Conservation (phyloP, 2,113 vertebrate species). For the Austrofundulus limnaeus region DNA sequence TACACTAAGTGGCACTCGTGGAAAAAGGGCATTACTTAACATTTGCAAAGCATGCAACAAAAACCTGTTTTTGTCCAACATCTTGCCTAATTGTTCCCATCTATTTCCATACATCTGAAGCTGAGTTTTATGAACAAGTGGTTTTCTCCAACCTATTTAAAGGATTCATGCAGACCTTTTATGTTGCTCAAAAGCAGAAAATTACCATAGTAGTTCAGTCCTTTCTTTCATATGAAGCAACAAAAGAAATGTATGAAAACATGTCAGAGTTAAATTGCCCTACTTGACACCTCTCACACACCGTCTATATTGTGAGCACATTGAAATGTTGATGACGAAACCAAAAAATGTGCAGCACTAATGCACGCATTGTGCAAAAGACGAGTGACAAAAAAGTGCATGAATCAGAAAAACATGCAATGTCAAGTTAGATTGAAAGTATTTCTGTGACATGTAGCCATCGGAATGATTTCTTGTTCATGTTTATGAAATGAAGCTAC, state of each 20-base stretch:
- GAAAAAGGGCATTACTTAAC: too few relatives aligned
- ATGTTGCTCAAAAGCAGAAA: background rate
- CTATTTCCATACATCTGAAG: background rate
- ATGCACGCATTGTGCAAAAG: background rate
- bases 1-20: background rate
- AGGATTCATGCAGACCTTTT: background rate
- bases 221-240: background rate
- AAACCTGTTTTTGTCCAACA: background rate
- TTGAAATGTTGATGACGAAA: background rate
- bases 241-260: background rate
- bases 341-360: background rate
- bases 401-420: background rate
- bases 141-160: too few relatives aligned
- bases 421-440: too few relatives aligned
- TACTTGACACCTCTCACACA: background rate
- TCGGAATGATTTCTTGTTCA: background rate
- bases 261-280: background rate
- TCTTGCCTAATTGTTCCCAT: background rate
- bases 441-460: background rate
- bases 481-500: slow-evolving; percentile 18
- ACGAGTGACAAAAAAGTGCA: background rate
- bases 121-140: too few relatives aligned
- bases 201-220: background rate
- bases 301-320: background rate
- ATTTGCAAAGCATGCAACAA: background rate